phyloP scores from a whole-genome alignment of 2,113 vertebrate species.

The Leucosticte australis region DNA sequence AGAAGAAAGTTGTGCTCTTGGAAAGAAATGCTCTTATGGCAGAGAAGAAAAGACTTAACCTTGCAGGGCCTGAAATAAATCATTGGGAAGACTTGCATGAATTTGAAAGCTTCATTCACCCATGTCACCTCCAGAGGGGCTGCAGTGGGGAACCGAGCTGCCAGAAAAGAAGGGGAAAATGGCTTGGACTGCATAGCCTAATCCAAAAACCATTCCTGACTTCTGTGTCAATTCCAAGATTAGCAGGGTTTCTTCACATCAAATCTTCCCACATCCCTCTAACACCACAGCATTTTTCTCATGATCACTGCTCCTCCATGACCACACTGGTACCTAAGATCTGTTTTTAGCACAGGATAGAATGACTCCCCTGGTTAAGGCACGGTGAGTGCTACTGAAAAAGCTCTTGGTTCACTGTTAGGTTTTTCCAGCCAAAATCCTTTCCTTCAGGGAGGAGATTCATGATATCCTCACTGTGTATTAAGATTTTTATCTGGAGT shows the following conservation, averaged over 20 bases:
- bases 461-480: neutral
- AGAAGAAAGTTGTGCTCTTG: neutral
- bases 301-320: neutral
- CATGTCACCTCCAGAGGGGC: neutral
- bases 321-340: too few species aligned
- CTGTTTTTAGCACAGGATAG: neutral
- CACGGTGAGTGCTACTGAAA: neutral
- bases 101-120: neutral
- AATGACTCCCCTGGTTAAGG: neutral
- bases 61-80: neutral
- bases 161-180: neutral
- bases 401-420: rapidly evolving
- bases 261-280: neutral
- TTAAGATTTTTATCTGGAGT: neutral
- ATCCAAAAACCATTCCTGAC: neutral
- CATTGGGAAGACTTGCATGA: neutral
- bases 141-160: rapidly evolving
- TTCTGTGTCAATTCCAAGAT: neutral
- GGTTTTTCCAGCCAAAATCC: neutral
- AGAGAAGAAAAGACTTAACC: neutral
- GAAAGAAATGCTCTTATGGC: neutral
- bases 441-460: neutral
- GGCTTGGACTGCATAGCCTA: neutral
- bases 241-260: neutral
- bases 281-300: neutral